These are phyloP conservation scores for Diaperis boleti DNA, from an alignment of 2,888 invertebrate genomes.

Conservation along the genomic window DNA sequence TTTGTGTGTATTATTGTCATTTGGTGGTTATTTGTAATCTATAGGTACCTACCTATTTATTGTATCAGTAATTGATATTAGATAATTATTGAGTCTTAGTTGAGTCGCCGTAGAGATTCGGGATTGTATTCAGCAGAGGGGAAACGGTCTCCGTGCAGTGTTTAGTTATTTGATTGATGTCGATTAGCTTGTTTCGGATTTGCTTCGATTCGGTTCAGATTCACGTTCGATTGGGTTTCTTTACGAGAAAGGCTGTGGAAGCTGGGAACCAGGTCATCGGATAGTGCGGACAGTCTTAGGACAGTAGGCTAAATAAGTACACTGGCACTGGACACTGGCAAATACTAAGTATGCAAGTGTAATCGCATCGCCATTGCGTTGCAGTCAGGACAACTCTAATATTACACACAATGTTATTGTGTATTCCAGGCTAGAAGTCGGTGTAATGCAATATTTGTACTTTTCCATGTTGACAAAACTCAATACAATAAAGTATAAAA, in stretches of 20 bases:
- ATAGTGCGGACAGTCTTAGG: slow-evolving; percentile 59
- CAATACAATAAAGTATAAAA: slow-evolving; percentile 71
- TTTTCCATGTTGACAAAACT: slow-evolving; percentile 73
- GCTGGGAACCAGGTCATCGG: slow-evolving; percentile 63
- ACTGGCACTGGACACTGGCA: slow-evolving; percentile 66
- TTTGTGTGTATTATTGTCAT: slow-evolving; percentile 67
- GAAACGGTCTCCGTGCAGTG: slow-evolving; percentile 55
- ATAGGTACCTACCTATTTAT: slow-evolving; percentile 65
- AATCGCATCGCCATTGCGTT: slow-evolving; percentile 45
- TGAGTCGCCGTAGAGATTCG: slow-evolving; percentile 62
- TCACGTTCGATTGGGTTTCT: slow-evolving; percentile 59
- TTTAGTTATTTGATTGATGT: slow-evolving; percentile 52
- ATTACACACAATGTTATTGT: slow-evolving; percentile 64
- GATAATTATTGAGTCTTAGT: slow-evolving; percentile 63
- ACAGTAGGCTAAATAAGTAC: slow-evolving; percentile 55
- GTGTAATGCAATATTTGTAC: slow-evolving; percentile 74
- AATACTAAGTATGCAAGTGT: slow-evolving; percentile 47
- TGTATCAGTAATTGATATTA: slow-evolving; percentile 63
- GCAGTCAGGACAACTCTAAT: slow-evolving; percentile 46
- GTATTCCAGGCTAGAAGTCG: slow-evolving; percentile 67
- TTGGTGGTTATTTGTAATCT: slow-evolving; percentile 65
- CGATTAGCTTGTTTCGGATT: slow-evolving; percentile 53
- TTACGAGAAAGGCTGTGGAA: slow-evolving; percentile 62
- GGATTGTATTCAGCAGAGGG: slow-evolving; percentile 49
- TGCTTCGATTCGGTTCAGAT: slow-evolving; percentile 58